These are phyloP conservation scores for Petrolisthes manimaculis DNA, from an alignment of 2,888 invertebrate species.

Conservation along the genomic window DNA sequence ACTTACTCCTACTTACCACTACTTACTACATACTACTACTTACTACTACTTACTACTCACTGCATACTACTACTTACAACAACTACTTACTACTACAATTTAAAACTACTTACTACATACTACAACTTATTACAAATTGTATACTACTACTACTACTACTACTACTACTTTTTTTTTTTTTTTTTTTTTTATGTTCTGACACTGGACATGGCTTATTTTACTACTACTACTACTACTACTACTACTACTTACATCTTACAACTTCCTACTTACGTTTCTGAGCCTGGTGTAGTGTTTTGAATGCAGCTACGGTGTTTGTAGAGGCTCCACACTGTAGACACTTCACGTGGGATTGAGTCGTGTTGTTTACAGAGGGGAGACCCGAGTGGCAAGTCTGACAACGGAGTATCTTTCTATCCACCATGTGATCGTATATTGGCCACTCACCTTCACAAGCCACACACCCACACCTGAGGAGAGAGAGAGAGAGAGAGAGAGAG, in stretches of 20 bases:
- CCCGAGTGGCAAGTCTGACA: slow-evolving; percentile 68
- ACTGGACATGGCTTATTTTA: too few species aligned
- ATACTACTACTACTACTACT: background rate
- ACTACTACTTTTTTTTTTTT: background rate
- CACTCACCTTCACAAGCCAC: slow-evolving; percentile 81
- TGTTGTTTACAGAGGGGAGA: slow-evolving; percentile 66
- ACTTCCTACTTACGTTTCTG: slow-evolving; percentile 19
- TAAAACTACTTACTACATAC: background rate
- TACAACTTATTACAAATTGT: background rate
- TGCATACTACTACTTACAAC: background rate
- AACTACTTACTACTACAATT: background rate
- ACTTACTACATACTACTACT: background rate
- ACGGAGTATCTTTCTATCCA: slow-evolving; percentile 66
- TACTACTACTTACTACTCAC: background rate
- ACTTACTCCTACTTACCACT: background rate
- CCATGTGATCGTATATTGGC: slow-evolving; percentile 78
- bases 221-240: too few species aligned
- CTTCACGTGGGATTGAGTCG: slow-evolving; percentile 34
- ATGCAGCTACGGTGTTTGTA: slow-evolving; percentile 12
- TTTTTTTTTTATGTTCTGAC: too few species aligned
- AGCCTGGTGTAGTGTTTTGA: slow-evolving; percentile 13
- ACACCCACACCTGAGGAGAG: slow-evolving; percentile 75
- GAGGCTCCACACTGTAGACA: slow-evolving; percentile 31
- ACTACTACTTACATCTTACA: background rate
- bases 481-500: background rate